Evolutionary conservation across 2,888 invertebrate species (phyloP).

Genomic region (Pseudanteris insignis): DNA sequence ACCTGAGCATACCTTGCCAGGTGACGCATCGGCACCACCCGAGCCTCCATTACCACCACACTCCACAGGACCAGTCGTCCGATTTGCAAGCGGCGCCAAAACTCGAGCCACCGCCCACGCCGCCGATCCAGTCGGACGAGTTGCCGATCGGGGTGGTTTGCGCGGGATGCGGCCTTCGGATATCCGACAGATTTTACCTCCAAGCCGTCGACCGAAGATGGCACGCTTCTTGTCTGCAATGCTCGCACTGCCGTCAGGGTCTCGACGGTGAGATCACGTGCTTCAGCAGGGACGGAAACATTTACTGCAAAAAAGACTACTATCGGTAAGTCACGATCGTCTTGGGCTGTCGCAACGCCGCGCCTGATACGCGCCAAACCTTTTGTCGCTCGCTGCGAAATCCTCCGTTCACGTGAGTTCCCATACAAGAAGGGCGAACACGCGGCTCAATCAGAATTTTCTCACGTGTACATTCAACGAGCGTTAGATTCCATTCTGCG

Average conservation of each 20-base stretch:
- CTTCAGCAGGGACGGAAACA: conserved; percentile 90
- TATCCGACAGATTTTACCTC: conserved; percentile 90
- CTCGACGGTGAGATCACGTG: conserved; percentile 92
- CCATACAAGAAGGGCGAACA: conserved; percentile 30
- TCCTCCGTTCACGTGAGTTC: conserved; percentile 34
- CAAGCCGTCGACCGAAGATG: conserved; percentile 91
- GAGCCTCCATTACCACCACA: conserved; percentile 54
- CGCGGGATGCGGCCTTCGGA: conserved; percentile 88
- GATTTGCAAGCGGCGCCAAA: conserved; percentile 69
- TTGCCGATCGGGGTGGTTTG: conserved; percentile 72
- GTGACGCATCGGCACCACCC: conserved; percentile 59
- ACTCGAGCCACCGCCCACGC: conserved; percentile 67
- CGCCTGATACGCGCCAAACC: too few relatives aligned
- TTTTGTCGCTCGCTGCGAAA: too few relatives aligned
- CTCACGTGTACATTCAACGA: conserved; percentile 54
- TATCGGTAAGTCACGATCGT: conserved; percentile 80
- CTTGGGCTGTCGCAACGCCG: neutral
- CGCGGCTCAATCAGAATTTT: conserved; percentile 51
- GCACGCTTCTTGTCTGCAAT: conserved; percentile 91
- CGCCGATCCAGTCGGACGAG: conserved; percentile 63
- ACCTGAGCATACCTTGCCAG: conserved; percentile 60
- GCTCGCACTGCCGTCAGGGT: conserved; percentile 88
- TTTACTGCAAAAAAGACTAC: conserved; percentile 97
- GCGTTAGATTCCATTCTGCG: conserved; percentile 57
- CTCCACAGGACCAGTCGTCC: conserved; percentile 52